Evolutionary conservation across 2,113 vertebrate genomes (phyloP), one percentile per base, ranked within the genome.

Genomic region (Thunnus thynnus): DNA sequence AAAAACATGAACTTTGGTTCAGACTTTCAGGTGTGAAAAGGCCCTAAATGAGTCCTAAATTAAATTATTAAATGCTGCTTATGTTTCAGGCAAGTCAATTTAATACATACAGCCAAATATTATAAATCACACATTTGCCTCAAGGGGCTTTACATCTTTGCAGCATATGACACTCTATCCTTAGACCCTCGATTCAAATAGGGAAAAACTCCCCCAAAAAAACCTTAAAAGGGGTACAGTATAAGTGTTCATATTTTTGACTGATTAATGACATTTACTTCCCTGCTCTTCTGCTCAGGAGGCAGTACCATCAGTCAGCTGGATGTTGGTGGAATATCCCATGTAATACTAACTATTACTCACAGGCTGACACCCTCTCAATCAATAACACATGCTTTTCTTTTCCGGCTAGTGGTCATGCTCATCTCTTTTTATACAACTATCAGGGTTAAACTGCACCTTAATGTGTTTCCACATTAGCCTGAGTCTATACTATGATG

Each of bases 401-500:
- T 62, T 41, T 17, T 5, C 30, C 3, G 20, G 81, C 67, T 16
- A 50, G 63, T 0, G 32, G 82, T 71, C 70, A 17, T 52, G 60
- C 72, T 76, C 67, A 32, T 71, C 44, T 66, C 18, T 84, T 25
- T 75, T 64, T 64, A 36, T 73, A 52, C 64, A 66, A 16, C 56
- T 16, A 63, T 79, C 66, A 50, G 52, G 27, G 52, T 52, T 61
- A 27, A 70, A 48, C 71, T 63, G 2, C 70, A 77, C 65, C 51
- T 47, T 69, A 58, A 80, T 84, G 85, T 65, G n/a, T 82, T 89
- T 58, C 80, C n/a, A 13, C 77, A 79, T 90, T 51, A 70, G 74
- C 72, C 30, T 0, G 12, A 63, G 55, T 66, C 71, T 27, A 13
- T 1, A 48, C 55, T 52, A 50, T 52, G 36, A 78, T 50, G 58